These are phyloP conservation scores for Sebastes steindachneri DNA, from an alignment of 2,797 vertebrate species.

Conservation along the genomic window DNA sequence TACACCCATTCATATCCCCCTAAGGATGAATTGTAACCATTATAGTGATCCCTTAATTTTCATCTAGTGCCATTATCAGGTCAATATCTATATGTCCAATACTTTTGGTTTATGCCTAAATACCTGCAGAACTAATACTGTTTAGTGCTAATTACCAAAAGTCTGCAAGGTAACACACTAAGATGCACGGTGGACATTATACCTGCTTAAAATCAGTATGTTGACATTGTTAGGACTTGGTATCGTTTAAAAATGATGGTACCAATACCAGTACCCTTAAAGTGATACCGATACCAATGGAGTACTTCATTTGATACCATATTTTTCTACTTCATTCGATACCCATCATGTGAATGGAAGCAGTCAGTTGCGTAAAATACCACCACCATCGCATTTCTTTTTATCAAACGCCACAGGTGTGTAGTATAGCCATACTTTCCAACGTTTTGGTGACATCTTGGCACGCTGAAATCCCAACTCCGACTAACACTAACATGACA, in stretches of 20 bases:
- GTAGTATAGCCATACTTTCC: background rate
- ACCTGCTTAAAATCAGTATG: background rate
- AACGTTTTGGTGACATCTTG: accelerated
- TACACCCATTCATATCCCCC: background rate
- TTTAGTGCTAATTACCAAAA: background rate
- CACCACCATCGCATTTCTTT: background rate
- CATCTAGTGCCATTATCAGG: too few relatives aligned
- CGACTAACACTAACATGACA: background rate
- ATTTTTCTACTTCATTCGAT: background rate
- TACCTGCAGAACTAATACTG: background rate
- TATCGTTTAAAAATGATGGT: too few relatives aligned
- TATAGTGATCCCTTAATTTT: background rate
- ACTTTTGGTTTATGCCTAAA: background rate
- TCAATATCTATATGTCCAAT: background rate
- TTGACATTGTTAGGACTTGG: background rate
- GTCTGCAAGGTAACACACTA: background rate
- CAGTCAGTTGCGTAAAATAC: background rate
- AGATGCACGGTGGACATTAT: too few relatives aligned
- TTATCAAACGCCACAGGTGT: background rate
- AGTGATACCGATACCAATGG: background rate
- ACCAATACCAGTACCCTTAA: too few relatives aligned
- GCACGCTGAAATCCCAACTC: background rate
- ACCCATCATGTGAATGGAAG: background rate
- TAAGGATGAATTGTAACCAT: background rate
- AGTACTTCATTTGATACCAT: background rate